phyloP scores from a whole-genome alignment of 2,797 vertebrate species.

The Eulemur mongoz region DNA sequence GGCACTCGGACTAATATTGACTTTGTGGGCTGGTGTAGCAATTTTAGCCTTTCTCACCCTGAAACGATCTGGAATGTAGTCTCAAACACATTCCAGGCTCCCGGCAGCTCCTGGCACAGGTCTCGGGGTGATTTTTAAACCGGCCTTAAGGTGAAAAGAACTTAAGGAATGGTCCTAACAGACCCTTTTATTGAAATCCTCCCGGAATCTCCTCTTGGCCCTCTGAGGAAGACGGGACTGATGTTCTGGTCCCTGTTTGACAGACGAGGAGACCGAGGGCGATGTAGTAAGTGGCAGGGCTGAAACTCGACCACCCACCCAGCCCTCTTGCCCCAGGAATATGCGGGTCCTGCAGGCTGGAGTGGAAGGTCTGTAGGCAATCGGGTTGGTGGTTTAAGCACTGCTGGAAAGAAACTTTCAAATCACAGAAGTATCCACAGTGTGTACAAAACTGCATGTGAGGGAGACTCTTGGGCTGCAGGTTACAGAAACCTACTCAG shows the following conservation, averaged over 20 bases:
- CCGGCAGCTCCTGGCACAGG: not conserved
- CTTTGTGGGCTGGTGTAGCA: not conserved
- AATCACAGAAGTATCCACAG: accelerated
- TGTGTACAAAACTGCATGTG: not conserved
- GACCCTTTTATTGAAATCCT: not conserved
- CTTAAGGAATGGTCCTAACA: not conserved
- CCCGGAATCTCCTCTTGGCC: not conserved
- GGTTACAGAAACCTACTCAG: not conserved
- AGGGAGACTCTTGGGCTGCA: not conserved
- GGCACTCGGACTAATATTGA: not conserved
- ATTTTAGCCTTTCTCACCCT: not conserved
- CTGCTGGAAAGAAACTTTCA: not conserved
- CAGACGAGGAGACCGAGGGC: not conserved
- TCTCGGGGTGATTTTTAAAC: not conserved
- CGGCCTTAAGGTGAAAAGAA: not conserved
- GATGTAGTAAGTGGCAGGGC: not conserved
- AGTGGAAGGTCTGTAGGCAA: not conserved
- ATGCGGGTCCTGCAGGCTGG: not conserved
- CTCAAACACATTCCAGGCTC: not conserved
- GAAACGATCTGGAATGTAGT: not conserved
- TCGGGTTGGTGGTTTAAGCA: not conserved
- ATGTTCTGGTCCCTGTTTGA: not conserved
- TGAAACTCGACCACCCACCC: not conserved
- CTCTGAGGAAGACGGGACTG: not conserved
- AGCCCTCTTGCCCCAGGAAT: not conserved